A percentile compares a stretch with the other conserved stretches of the same genome.
Evolutionary conservation across 2,113 vertebrate genomes (phyloP).

Genomic region (Seriola aureovittata): DNA sequence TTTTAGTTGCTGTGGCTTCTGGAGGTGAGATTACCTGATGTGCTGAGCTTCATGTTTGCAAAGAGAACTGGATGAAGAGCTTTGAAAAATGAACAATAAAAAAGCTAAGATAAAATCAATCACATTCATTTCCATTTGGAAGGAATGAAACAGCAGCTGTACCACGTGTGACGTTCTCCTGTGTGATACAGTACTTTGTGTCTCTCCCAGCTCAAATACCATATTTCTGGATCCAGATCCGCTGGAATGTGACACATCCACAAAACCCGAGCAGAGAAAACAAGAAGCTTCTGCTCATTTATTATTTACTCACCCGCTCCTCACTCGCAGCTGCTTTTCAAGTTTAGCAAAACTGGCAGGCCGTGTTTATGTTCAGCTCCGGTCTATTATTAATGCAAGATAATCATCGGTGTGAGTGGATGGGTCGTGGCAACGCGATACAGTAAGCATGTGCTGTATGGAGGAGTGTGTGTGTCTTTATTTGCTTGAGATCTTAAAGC

Average conservation of each 20-base stretch:
- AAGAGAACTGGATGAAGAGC: too few relatives aligned
- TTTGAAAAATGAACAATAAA: too few relatives aligned
- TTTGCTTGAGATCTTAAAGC: neutral
- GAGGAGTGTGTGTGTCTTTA: neutral
- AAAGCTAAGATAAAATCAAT: too few relatives aligned
- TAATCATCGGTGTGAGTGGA: conserved; percentile 33
- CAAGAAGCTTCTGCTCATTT: conserved; percentile 40
- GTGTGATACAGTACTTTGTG: neutral
- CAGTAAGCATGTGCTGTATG: neutral
- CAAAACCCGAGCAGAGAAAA: conserved; percentile 10
- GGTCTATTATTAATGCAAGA: conserved; percentile 57
- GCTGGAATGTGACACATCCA: conserved; percentile 21
- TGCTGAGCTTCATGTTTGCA: too few relatives aligned
- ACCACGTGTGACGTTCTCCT: neutral
- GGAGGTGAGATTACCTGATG: too few relatives aligned
- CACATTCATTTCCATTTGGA: too few relatives aligned
- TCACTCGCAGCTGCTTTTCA: conserved; percentile 37
- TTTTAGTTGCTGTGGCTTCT: too few relatives aligned
- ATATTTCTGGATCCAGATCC: conserved; percentile 11
- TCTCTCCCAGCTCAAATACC: neutral
- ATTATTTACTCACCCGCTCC: conserved; percentile 49
- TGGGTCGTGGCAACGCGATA: conserved; percentile 1
- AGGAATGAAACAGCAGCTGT: too few relatives aligned
- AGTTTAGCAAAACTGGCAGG: conserved; percentile 53
- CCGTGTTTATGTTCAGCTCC: conserved; percentile 48